Evolutionary conservation across 1,140 invertebrate genomes (phyloP).

Genomic region (Magallana angulata): DNA sequence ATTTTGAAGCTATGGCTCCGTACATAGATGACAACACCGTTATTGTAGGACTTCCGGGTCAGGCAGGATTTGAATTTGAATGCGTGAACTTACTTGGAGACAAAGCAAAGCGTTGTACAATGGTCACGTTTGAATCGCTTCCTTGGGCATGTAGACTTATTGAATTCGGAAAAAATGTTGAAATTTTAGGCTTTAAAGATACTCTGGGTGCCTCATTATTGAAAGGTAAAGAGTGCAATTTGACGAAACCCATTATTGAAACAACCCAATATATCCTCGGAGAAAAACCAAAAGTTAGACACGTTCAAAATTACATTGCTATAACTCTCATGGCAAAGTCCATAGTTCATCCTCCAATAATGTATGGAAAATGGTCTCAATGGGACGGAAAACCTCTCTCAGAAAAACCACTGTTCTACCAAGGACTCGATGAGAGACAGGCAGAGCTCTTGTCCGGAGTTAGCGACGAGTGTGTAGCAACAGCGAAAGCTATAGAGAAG

Average conservation of each 20-base stretch:
- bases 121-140: conserved; percentile 63
- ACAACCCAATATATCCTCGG: conserved; percentile 63
- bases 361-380: conserved; percentile 65
- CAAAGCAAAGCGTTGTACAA: conserved; percentile 39
- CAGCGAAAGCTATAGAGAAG: conserved; percentile 57
- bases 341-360: conserved; percentile 67
- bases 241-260: conserved; percentile 44
- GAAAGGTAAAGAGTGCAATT: conserved; percentile 51
- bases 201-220: conserved; percentile 59
- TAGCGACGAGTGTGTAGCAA: conserved; percentile 63
- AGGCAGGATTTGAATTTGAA: conserved; percentile 71
- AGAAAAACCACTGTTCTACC: conserved; percentile 66
- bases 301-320: conserved; percentile 61
- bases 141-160: conserved; percentile 70
- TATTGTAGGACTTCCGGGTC: conserved; percentile 67
- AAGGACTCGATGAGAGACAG: conserved; percentile 64
- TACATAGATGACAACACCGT: conserved; percentile 57
- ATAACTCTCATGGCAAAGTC: conserved; percentile 64
- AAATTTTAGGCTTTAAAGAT: conserved; percentile 65
- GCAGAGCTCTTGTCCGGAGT: conserved; percentile 61
- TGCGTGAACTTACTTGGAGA: conserved; percentile 58
- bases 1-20: conserved; percentile 60
- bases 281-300: conserved; percentile 56
- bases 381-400: conserved; percentile 62
- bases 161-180: conserved; percentile 65